Percentiles rank a stretch among this genome's conserved stretches.
phyloP scores from a whole-genome alignment of 2,797 vertebrate genomes.

The Sebastiscus tertius region DNA sequence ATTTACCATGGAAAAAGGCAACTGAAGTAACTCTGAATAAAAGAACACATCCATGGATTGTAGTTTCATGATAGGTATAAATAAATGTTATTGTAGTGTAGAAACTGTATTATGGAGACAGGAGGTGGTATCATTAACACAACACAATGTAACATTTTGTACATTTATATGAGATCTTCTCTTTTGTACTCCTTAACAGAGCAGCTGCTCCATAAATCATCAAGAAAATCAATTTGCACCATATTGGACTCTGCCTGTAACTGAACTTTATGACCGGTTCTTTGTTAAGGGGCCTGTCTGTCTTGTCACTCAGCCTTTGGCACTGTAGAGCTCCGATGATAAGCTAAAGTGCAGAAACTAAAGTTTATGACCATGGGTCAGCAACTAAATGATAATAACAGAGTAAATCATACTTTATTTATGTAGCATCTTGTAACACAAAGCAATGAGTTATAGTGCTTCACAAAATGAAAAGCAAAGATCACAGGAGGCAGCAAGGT shows the following conservation, averaged over 20 bases:
- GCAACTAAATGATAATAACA: not conserved
- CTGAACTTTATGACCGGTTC: not conserved
- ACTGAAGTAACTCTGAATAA: not conserved
- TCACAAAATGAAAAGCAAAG: not conserved
- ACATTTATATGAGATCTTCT: not conserved
- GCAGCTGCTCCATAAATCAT: conserved; percentile 17
- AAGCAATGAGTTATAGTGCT: not conserved
- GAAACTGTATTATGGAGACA: not conserved
- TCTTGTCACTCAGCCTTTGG: not conserved
- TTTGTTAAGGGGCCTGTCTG: conserved; percentile 16
- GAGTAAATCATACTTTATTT: conserved; percentile 1
- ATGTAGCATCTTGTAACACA: not conserved
- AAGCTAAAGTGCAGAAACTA: not conserved
- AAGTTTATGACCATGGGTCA: not conserved
- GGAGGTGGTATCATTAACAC: not conserved
- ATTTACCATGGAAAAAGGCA: not conserved
- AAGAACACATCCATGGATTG: not conserved
- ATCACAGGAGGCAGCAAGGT: not conserved
- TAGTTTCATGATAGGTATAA: not conserved
- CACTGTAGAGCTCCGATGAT: conserved; percentile 1
- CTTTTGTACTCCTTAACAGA: not conserved
- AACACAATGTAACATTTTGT: not conserved
- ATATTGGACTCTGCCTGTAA: conserved; percentile 5
- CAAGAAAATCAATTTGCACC: conserved; percentile 3
- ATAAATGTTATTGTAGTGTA: not conserved